These are phyloP conservation scores for Cotesia glomerata DNA, from an alignment of 1,140 invertebrate genomes.

Conservation along the genomic window DNA sequence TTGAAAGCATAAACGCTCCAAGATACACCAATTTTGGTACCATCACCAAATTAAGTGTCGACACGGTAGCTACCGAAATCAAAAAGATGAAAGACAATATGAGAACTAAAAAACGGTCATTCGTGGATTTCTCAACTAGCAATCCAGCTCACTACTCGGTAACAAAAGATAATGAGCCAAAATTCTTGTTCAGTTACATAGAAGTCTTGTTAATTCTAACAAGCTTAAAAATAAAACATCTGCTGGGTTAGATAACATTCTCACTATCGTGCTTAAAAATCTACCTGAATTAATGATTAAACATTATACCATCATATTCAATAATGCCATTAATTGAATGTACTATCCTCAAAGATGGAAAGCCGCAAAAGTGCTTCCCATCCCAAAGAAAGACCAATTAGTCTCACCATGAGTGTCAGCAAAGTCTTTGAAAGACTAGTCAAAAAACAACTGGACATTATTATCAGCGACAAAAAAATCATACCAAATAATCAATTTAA, in stretches of 20 bases:
- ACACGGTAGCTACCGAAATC: neutral
- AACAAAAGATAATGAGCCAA: too few species aligned
- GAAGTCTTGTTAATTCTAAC: too few species aligned
- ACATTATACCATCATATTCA: neutral
- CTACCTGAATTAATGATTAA: neutral
- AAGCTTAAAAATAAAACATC: slow-evolving; percentile 4
- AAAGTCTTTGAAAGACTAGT: slow-evolving; percentile 18
- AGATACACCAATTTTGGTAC: neutral
- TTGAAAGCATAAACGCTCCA: neutral
- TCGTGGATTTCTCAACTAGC: too few species aligned
- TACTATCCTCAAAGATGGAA: neutral
- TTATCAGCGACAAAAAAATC: neutral
- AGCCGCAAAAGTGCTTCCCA: neutral
- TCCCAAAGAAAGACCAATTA: slow-evolving; percentile 13
- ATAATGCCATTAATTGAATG: neutral
- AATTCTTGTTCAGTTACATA: too few species aligned
- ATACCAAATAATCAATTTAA: slow-evolving; percentile 2
- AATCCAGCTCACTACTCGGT: too few species aligned
- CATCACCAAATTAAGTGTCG: neutral
- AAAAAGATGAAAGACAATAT: too few species aligned
- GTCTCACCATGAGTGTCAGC: slow-evolving; percentile 1
- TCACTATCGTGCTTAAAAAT: neutral
- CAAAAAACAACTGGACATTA: neutral
- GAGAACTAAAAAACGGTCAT: too few species aligned
- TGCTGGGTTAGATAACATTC: slow-evolving; percentile 4